Conservation (phyloP, 2,797 vertebrate genomes). For the Amblyopsis hoosieri region DNA sequence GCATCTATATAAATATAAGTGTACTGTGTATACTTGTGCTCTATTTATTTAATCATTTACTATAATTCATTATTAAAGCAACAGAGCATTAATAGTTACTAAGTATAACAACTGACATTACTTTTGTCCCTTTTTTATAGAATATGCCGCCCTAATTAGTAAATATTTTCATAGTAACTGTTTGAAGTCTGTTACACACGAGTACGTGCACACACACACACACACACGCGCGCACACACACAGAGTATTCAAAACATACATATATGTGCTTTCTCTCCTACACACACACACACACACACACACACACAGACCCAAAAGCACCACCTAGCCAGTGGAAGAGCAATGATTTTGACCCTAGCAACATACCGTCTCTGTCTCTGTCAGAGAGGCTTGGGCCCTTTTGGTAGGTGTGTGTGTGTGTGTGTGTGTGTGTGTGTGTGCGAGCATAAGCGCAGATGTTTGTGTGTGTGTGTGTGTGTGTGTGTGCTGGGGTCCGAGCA, state of each 20-base stretch:
- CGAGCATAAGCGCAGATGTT: no score
- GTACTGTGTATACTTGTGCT: no score
- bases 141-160: no score
- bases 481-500: slow-evolving; percentile 77
- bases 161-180: no score
- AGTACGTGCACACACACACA: no score
- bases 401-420: slow-evolving; percentile 57
- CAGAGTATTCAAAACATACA: background rate
- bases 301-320: slow-evolving; percentile 53
- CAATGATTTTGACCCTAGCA: slow-evolving; percentile 85
- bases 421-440: slow-evolving; percentile 23
- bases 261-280: slow-evolving; percentile 7
- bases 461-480: slow-evolving; percentile 13
- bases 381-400: slow-evolving; percentile 78
- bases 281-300: slow-evolving; percentile 30
- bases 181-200: no score
- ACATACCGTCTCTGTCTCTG: slow-evolving; percentile 84
- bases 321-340: slow-evolving; percentile 80
- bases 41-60: no score
- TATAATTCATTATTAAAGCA: no score
- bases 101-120: no score
- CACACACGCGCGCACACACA: slow-evolving; percentile 6
- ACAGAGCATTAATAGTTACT: no score
- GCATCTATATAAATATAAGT: no score
- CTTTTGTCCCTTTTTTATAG: no score